Evolutionary conservation across 2,113 vertebrate species (phyloP), one percentile per base, ranked within the genome.

Genomic region (Ageneiosus marmoratus): DNA sequence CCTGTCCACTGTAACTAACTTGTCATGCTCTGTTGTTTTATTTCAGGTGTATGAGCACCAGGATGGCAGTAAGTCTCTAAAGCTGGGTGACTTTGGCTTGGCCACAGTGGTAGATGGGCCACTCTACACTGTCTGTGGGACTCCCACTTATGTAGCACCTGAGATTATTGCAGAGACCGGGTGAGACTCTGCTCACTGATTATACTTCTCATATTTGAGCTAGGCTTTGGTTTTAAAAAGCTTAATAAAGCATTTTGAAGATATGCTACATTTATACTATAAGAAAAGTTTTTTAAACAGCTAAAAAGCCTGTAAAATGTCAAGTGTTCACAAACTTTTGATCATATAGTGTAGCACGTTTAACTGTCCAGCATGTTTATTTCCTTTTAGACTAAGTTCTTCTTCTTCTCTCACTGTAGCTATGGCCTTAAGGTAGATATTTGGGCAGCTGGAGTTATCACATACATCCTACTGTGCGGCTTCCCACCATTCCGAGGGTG

Each of bases 401-500:
- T 20, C 48, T 53, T 37, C 84, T 62, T 91, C 77, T 83, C 89
- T 91, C 88, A 75, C 86, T 77, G 44, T 63, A 99, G 98, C 75
- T 99, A 99, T 69, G 97, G 97, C 89, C 94, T 99, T 88, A 97
- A 99, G 87, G 97, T 99, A 86, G 98, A 99, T 92, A 96, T 99
- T 89, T 99, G 98, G 98, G 98, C 98, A 77, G 97, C 98, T 24
- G 98, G 98, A 24, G 96, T 99, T 77, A 99, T 99, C 90, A 97
- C 96, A 83, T 99, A 98, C 87, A 98, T 99, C 80, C 94, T 99
- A 85, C 94, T 99, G 69, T 99, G 97, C 91, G 98, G 98, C 27
- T 99, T 99, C 88, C 98, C 98, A 91, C 98, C 98, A 0, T 99
- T 99, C 87, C 95, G 96, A 89, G 95, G 97, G 97, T 99, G 95